Base-by-base conservation (phyloP, 2,888 invertebrate genomes). In the Periphyllus acericola region DNA sequence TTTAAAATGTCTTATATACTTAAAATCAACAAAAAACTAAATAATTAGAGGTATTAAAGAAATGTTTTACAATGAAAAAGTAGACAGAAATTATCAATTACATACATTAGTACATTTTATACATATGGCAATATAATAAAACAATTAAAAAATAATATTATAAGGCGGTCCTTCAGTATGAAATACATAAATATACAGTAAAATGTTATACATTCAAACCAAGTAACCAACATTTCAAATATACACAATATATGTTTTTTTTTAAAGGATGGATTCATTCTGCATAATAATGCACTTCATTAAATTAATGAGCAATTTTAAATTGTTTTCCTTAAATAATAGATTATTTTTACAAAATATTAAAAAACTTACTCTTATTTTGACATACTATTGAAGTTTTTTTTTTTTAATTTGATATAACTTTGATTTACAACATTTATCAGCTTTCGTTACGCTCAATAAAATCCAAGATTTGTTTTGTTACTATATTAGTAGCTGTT, bases 401-500 rank as follows among this genome's bases (percentile, higher is more conserved):
- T 14, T 60, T 36, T 66, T 4, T 60, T 29, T 11, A 29, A n/a
- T 40, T 74, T 83, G 19, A 60, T n/a, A n/a, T n/a, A 34, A 66
- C 6, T n/a, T n/a, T 11, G n/a, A 21, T 36, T 34, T 19, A 17
- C 17, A n/a, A 66, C 55, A 34, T 66, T 81, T n/a, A 60, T 87
- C 74, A 87, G n/a, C 72, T 87, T 40, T 81, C 74, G 74, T 81
- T 81, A 21, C 32, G 91, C 90, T 93, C 92, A 84, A 93, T 91
- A 90, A 93, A 94, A 90, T 94, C 93, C 91, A 96, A 92, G 90
- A 98, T 98, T 92, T 97, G 97, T 92, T 96, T 95, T 87, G 98
- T 97, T 89, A 98, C 96, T 84, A 96, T 93, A 92, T 96, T 96
- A 1, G 97, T 98, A 40, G 97, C 98, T 91, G 96, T 95, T 85